These are phyloP conservation scores for Nudaria mundana DNA, from an alignment of 2,888 invertebrate species.

Conservation along the genomic window DNA sequence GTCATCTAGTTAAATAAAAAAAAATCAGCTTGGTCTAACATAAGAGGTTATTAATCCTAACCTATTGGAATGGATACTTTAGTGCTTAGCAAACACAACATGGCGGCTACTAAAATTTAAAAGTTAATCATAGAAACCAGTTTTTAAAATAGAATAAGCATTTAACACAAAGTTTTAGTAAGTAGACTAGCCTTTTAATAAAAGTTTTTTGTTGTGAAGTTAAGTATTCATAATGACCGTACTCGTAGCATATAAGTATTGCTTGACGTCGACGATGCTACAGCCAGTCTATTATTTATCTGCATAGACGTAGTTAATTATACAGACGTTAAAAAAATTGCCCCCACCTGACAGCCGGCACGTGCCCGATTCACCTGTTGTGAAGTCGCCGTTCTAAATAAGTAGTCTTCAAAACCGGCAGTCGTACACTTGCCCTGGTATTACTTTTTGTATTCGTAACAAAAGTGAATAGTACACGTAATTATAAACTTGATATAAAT, in stretches of 20 bases:
- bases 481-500: conserved; percentile 19
- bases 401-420: conserved; percentile 32
- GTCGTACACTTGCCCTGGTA: conserved; percentile 33
- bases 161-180: conserved; percentile 8
- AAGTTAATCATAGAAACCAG: conserved; percentile 29
- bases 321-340: conserved; percentile 38
- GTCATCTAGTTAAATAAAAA: too few species aligned
- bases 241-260: not conserved
- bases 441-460: conserved; percentile 42
- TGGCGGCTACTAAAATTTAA: conserved; percentile 18
- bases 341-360: conserved; percentile 57
- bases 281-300: conserved; percentile 24
- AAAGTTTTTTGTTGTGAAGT: not conserved
- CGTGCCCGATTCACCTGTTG: conserved; percentile 71
- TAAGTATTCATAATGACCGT: not conserved
- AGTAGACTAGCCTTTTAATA: not conserved
- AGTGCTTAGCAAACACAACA: not conserved
- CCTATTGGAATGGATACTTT: not conserved
- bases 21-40: not conserved
- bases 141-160: conserved; percentile 19
- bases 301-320: conserved; percentile 37
- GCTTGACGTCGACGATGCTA: not conserved
- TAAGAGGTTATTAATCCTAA: not conserved
- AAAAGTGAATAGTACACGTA: conserved; percentile 32
- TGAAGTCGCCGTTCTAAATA: conserved; percentile 39